Conservation (phyloP, 2,113 vertebrate species). For the Poeciliopsis occidentalis region DNA sequence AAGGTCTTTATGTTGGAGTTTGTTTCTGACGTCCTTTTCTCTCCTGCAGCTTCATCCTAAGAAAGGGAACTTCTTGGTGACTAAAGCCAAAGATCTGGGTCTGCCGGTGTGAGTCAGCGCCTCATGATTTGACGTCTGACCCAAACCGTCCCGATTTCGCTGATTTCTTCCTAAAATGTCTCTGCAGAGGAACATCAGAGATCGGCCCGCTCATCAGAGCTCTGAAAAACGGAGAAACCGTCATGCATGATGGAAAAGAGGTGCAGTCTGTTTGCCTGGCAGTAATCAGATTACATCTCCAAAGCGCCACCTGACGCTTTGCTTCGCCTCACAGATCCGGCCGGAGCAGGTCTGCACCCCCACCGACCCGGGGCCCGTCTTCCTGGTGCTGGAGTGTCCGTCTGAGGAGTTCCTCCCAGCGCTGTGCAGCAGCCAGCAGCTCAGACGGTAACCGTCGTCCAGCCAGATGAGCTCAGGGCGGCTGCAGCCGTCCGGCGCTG, state of each 20-base stretch:
- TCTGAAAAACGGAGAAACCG: constrained; percentile 85
- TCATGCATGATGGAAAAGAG: constrained; percentile 88
- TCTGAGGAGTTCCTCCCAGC: constrained; percentile 81
- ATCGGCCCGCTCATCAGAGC: constrained; percentile 88
- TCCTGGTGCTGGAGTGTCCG: constrained; percentile 91
- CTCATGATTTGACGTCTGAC: neutral
- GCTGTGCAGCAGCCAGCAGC: constrained; percentile 68
- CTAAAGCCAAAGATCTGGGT: constrained; percentile 87
- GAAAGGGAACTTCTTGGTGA: constrained; percentile 90
- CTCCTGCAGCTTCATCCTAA: constrained; percentile 78
- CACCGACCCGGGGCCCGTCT: constrained; percentile 84
- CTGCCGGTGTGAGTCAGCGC: constrained; percentile 87
- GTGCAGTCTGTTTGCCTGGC: constrained; percentile 62
- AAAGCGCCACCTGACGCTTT: neutral
- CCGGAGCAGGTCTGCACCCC: constrained; percentile 92
- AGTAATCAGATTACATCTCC: neutral
- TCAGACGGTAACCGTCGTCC: constrained; percentile 57
- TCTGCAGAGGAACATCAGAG: constrained; percentile 86
- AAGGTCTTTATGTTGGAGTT: neutral
- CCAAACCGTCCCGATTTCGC: neutral
- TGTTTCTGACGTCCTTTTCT: neutral
- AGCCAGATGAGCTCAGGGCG: no score
- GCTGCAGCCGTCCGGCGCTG: no score
- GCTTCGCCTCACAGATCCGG: constrained; percentile 79
- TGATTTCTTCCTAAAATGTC: neutral